phyloP scores from a whole-genome alignment of 2,113 vertebrate species.

The Microtus montanus region DNA sequence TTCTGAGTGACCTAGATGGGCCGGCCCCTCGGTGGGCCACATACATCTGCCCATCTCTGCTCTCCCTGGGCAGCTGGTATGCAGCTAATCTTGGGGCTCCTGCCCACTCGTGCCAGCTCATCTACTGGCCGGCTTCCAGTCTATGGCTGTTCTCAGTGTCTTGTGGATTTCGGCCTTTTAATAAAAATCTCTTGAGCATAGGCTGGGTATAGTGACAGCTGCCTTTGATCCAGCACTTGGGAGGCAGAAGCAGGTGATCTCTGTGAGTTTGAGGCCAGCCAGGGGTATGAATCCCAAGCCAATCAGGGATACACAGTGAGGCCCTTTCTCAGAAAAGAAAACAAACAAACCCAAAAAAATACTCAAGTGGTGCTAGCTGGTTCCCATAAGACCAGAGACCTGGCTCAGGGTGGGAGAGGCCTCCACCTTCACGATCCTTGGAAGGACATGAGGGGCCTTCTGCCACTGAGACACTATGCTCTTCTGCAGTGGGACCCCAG shows the following conservation, averaged over 20 bases:
- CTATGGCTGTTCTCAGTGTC: not conserved
- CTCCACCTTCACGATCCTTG: not conserved
- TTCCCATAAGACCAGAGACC: not conserved
- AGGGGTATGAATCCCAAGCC: not conserved
- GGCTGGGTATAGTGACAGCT: not conserved
- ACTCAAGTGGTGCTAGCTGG: not conserved
- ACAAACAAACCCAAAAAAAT: not conserved
- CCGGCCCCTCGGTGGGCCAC: not conserved
- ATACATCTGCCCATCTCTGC: not conserved
- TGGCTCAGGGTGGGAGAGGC: not conserved
- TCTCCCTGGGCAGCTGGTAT: not conserved
- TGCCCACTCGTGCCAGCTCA: not conserved
- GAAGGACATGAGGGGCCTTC: not conserved
- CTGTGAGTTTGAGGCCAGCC: not conserved
- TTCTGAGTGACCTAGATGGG: not conserved
- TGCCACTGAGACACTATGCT: not conserved
- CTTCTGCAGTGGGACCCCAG: not conserved
- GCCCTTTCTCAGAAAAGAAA: not conserved
- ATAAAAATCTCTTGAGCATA: not conserved
- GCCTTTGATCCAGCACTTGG: not conserved
- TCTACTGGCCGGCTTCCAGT: not conserved
- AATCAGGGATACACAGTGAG: not conserved
- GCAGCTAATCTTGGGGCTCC: not conserved
- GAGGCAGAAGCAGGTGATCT: not conserved
- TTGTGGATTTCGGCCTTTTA: not conserved